A percentile compares a stretch with the other conserved stretches of the same genome.
phyloP scores from a whole-genome alignment of 2,113 vertebrate genomes.

The Melospiza melodia region DNA sequence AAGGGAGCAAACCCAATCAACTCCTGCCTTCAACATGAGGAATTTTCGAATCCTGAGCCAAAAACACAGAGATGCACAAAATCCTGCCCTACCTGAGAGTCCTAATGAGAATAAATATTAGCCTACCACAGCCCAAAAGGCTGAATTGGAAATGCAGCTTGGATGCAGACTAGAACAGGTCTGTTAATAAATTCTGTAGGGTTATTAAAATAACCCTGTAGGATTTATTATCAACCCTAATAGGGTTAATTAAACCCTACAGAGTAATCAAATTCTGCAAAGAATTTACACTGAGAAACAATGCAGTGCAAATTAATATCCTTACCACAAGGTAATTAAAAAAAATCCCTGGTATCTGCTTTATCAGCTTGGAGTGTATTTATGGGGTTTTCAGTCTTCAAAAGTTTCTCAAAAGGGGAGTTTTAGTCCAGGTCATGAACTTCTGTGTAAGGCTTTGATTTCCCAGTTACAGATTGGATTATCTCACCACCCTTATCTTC shows the following conservation, averaged over 20 bases:
- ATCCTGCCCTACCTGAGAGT: conserved; percentile 22
- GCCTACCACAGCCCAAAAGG: not conserved
- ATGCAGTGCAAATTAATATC: not conserved
- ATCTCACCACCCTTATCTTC: not conserved
- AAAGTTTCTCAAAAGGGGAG: not conserved
- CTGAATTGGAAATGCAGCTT: not conserved
- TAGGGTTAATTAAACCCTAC: not conserved
- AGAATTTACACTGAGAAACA: not conserved
- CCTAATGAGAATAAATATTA: not conserved
- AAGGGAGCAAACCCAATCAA: not conserved
- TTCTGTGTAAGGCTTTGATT: not conserved
- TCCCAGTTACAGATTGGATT: not conserved
- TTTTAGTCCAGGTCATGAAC: not conserved
- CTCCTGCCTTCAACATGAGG: not conserved
- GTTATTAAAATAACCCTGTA: not conserved
- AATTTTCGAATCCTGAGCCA: conserved; percentile 4
- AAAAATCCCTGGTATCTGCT: not conserved
- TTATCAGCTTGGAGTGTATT: not conserved
- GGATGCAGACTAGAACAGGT: not conserved
- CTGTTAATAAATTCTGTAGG: not conserved
- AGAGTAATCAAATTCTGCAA: not conserved
- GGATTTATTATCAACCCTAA: not conserved
- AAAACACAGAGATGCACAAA: conserved; percentile 20
- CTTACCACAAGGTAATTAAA: not conserved
- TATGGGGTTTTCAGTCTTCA: not conserved